Evolutionary conservation across 1,140 invertebrate species (phyloP), one percentile per base, ranked within the genome.

Genomic region (Papilio xuthus): DNA sequence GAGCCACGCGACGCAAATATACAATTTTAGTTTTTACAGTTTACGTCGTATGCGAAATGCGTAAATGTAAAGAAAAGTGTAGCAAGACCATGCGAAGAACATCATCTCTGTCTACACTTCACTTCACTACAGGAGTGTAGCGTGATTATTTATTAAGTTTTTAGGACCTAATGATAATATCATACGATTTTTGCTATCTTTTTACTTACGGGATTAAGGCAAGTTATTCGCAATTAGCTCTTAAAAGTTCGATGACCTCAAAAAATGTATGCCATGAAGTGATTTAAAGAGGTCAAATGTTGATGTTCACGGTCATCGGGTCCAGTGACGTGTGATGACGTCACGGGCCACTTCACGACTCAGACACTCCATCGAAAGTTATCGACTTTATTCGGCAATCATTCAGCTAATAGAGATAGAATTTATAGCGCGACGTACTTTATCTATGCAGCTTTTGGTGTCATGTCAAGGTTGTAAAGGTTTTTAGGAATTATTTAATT

Each of bases 241-340:
- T 63, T 63, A 63, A 63, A 26, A 63, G 60, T 28, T 63, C 60
- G 60, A 63, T 63, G 60, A 63, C 60, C 60, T 28, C 60, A 13
- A 13, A 26, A 60, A 10, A 63, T 63, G 56, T 63, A 63, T 63
- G 60, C 60, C 60, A 63, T 12, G 60, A 28, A 15, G 12, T 63
- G 60, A 60, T 63, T 26, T 63, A 63, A 63, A 28, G 26, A 63
- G 60, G 23, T 63, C 60, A 63, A 63, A 63, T 63, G 56, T 60
- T 26, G 10, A 6, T 60, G 60, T 26, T 63, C 60, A 63, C 60
- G 60, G 60, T 63, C 60, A 63, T 18, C 23, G 60, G 26, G 60
- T 26, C 26, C 60, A 15, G 26, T 63, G 60, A 63, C 60, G 60
- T 63, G 26, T 63, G 23, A 26, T 26, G 23, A 26, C 60, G 60